Percentiles rank a stretch among this genome's conserved stretches.
Conservation (phyloP, 2,113 vertebrate genomes). For the Cheirogaleus medius region DNA sequence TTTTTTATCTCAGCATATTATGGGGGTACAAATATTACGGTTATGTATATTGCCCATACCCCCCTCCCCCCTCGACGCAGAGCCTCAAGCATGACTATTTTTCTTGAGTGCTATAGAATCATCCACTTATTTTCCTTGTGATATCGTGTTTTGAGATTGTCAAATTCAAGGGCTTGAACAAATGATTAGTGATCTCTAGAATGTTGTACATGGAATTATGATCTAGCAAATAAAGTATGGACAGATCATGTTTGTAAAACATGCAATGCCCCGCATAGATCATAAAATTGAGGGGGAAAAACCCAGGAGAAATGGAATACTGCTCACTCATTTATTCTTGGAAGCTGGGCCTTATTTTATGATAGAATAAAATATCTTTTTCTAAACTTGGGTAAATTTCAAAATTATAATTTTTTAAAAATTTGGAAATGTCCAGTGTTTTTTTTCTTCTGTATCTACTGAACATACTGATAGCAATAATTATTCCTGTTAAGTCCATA, state of each 20-base stretch:
- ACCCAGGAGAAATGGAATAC: neutral
- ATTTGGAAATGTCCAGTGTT: neutral
- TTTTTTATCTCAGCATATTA: no score
- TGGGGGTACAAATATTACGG: no score
- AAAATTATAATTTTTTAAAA: conserved; percentile 7
- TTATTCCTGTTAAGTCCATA: neutral
- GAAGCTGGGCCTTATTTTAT: neutral
- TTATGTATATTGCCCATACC: no score
- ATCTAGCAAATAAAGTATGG: neutral
- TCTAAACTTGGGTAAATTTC: neutral
- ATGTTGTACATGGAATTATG: neutral
- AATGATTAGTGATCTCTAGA: neutral
- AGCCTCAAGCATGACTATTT: no score
- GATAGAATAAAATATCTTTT: neutral
- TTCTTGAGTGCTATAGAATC: neutral
- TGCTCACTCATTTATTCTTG: neutral
- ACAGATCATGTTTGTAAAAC: neutral
- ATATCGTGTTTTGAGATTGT: neutral
- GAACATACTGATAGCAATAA: neutral
- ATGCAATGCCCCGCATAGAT: neutral
- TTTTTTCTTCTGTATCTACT: neutral
- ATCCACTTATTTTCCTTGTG: neutral
- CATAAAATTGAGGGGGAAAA: neutral
- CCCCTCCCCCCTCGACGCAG: no score
- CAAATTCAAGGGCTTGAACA: neutral